A percentile compares a stretch with the other conserved stretches of the same genome.
Conservation (phyloP, 1,140 invertebrate species). For the Solenopsis fugax region DNA sequence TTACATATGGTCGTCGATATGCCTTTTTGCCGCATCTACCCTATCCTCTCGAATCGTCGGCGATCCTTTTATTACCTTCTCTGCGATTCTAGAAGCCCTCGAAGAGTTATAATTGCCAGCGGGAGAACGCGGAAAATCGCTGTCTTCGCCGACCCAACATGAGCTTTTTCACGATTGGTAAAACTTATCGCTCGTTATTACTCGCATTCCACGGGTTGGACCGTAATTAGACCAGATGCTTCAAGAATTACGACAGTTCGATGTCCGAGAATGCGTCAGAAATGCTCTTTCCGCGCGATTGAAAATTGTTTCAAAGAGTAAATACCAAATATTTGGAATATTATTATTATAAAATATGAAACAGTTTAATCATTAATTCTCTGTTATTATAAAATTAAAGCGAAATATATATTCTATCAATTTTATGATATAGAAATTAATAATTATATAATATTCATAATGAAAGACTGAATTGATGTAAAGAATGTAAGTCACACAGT, state of each 20-base stretch:
- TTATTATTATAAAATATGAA: background rate
- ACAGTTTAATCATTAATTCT: background rate
- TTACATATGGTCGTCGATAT: conserved; percentile 54
- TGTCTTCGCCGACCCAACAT: conserved; percentile 13
- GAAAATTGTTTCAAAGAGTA: conserved; percentile 5
- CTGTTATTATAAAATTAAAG: background rate
- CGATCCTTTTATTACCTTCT: conserved; percentile 66
- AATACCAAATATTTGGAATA: background rate
- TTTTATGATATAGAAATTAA: background rate
- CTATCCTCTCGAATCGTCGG: conserved; percentile 58
- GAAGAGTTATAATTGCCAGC: conserved; percentile 71
- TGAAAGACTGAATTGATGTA: background rate
- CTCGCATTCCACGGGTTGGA: conserved; percentile 15
- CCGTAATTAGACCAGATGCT: conserved; percentile 56
- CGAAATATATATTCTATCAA: background rate
- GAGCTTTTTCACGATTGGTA: conserved; percentile 66
- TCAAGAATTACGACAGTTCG: conserved; percentile 48
- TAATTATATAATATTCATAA: background rate
- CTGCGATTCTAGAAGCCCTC: conserved; percentile 48
- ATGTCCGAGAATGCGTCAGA: conserved; percentile 40
- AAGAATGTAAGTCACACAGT: background rate
- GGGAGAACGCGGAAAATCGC: conserved; percentile 55
- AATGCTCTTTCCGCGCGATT: conserved; percentile 13
- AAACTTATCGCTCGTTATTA: conserved; percentile 65
- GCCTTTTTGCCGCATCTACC: conserved; percentile 59